A percentile compares a stretch with the other conserved stretches of the same genome.
These are phyloP conservation scores for Pycnonotus jocosus DNA, from an alignment of 2,113 vertebrate genomes.

Conservation along the genomic window DNA sequence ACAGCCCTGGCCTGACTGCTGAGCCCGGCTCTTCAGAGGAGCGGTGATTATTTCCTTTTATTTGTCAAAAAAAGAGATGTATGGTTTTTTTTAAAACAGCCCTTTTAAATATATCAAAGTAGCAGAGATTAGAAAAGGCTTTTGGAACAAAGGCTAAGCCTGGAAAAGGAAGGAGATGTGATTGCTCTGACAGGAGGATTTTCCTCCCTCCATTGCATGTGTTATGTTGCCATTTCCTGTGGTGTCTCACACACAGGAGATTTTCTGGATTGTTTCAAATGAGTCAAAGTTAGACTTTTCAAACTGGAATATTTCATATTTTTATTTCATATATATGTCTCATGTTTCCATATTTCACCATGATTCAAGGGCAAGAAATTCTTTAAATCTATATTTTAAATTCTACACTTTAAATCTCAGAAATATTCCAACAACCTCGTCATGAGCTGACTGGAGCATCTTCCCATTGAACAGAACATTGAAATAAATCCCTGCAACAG, in stretches of 20 bases:
- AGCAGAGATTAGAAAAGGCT: neutral
- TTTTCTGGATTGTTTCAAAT: neutral
- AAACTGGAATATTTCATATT: neutral
- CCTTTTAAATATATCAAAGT: neutral
- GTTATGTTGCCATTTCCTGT: accelerated
- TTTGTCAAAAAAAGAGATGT: neutral
- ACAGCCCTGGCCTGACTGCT: neutral
- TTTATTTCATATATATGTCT: neutral
- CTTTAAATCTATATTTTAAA: neutral
- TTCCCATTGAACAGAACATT: neutral
- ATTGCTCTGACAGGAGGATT: neutral
- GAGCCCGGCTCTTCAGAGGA: neutral
- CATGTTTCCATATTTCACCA: neutral
- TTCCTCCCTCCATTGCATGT: neutral
- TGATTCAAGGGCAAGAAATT: neutral
- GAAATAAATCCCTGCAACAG: neutral
- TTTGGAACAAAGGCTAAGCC: neutral
- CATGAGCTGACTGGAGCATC: neutral
- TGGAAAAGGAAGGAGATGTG: neutral
- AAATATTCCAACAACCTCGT: accelerated
- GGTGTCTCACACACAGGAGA: neutral
- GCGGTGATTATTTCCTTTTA: neutral
- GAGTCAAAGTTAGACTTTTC: neutral
- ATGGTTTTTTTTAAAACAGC: neutral
- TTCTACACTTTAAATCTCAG: neutral